phyloP scores from a whole-genome alignment of 2,888 invertebrate species.

The Acleris emargana region DNA sequence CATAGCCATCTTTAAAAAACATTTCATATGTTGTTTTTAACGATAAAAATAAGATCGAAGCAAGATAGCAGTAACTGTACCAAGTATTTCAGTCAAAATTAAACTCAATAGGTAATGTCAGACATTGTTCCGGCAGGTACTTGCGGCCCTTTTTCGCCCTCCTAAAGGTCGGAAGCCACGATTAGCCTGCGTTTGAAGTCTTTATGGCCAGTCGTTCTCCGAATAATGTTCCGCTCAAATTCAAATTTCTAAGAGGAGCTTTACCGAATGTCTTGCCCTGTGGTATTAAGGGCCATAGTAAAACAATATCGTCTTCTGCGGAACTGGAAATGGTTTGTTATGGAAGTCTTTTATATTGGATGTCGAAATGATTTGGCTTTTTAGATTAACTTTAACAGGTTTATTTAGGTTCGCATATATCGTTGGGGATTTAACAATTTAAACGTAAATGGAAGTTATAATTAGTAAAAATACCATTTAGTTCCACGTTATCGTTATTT shows the following conservation, averaged over 20 bases:
- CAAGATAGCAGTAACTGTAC: not conserved
- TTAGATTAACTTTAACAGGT: too few species aligned
- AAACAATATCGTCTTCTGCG: slow-evolving; percentile 24
- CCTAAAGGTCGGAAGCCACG: slow-evolving; percentile 79
- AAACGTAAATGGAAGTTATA: too few species aligned
- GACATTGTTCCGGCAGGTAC: slow-evolving; percentile 60
- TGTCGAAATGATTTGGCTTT: too few species aligned
- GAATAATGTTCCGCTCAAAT: slow-evolving; percentile 76
- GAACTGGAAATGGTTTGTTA: slow-evolving; percentile 8
- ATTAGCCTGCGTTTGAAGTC: slow-evolving; percentile 81
- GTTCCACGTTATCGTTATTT: too few species aligned
- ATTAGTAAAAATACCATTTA: too few species aligned
- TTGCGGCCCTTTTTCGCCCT: slow-evolving; percentile 65
- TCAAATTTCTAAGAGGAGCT: slow-evolving; percentile 73
- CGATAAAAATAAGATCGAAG: slow-evolving; percentile 1
- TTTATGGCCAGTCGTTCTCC: slow-evolving; percentile 77
- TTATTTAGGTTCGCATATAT: too few species aligned
- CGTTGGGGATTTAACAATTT: too few species aligned
- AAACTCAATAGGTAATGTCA: slow-evolving; percentile 43
- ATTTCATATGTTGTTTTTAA: not conserved
- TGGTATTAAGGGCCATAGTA: slow-evolving; percentile 43
- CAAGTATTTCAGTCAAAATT: slow-evolving; percentile 15
- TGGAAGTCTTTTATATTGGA: not conserved
- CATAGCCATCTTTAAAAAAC: too few species aligned
- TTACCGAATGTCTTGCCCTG: slow-evolving; percentile 62